phyloP scores from a whole-genome alignment of 2,888 invertebrate species.

The Catonia carolina region DNA sequence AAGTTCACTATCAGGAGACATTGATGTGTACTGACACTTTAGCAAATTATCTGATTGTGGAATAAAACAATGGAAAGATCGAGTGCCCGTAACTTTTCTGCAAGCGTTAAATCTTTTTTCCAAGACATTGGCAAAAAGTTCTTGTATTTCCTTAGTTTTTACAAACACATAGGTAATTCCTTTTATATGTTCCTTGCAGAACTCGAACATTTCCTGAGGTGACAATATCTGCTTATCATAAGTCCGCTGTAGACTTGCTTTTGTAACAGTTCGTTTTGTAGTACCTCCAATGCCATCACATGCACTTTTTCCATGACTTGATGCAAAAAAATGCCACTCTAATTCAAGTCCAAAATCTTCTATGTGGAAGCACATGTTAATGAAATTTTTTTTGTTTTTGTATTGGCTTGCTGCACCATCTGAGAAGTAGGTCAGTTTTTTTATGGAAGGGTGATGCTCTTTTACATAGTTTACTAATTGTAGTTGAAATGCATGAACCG shows the following conservation, averaged over 20 bases:
- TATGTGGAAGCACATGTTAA: constrained; percentile 13
- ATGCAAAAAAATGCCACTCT: constrained; percentile 14
- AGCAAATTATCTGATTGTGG: constrained; percentile 1
- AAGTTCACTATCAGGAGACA: constrained; percentile 8
- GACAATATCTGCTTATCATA: constrained; percentile 1
- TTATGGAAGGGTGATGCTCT: constrained; percentile 3
- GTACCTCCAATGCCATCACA: constrained; percentile 8
- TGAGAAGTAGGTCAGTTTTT: constrained; percentile 10
- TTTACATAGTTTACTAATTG: constrained; percentile 10
- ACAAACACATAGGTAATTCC: constrained; percentile 9
- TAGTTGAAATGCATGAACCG: constrained; percentile 2
- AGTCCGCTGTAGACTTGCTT: constrained; percentile 9
- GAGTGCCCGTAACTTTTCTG: constrained; percentile 6
- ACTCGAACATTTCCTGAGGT: constrained; percentile 9
- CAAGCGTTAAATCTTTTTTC: constrained; percentile 9
- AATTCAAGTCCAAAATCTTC: constrained; percentile 15
- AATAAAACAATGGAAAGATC: constrained; percentile 1
- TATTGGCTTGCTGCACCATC: constrained; percentile 10
- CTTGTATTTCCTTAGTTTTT: constrained; percentile 7
- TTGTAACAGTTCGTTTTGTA: constrained; percentile 14
- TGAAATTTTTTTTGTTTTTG: constrained; percentile 14
- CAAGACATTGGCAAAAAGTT: constrained; percentile 8
- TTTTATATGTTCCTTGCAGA: constrained; percentile 6
- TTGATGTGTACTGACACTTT: constrained; percentile 5
- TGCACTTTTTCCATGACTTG: constrained; percentile 5